These are phyloP conservation scores for Temnothorax ravouxi DNA, from an alignment of 2,888 invertebrate genomes.

Conservation along the genomic window DNA sequence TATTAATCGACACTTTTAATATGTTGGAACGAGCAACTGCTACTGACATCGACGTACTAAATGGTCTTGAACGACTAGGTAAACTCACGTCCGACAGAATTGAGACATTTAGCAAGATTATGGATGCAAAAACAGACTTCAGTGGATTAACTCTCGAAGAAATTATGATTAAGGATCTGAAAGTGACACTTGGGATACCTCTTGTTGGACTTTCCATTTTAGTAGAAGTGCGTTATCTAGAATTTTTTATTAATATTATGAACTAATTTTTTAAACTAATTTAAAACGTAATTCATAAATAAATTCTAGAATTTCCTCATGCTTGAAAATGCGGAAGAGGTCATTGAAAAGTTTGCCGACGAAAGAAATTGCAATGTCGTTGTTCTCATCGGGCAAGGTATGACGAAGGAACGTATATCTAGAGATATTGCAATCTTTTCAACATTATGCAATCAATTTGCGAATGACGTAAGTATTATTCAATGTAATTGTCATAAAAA, in stretches of 20 bases:
- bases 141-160: constrained; percentile 89
- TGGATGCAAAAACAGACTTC: constrained; percentile 90
- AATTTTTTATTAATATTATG: neutral
- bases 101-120: constrained; percentile 87
- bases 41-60: constrained; percentile 89
- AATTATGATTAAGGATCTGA: constrained; percentile 92
- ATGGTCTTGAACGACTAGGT: constrained; percentile 88
- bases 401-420: constrained; percentile 86
- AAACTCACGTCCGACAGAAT: constrained; percentile 82
- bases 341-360: constrained; percentile 87
- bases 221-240: constrained; percentile 87
- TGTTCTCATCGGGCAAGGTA: constrained; percentile 90
- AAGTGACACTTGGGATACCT: constrained; percentile 88
- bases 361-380: constrained; percentile 86
- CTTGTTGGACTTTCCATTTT: constrained; percentile 89
- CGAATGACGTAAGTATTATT: constrained; percentile 79
- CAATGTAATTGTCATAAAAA: constrained; percentile 14
- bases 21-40: constrained; percentile 90
- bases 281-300: neutral
- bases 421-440: constrained; percentile 89
- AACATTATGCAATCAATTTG: constrained; percentile 74
- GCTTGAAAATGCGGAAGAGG: constrained; percentile 86
- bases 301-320: constrained; percentile 87
- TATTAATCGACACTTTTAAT: constrained; percentile 93
- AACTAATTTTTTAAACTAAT: neutral